Evolutionary conservation across 2,113 vertebrate species (phyloP).

Genomic region (Okapia johnstoni): DNA sequence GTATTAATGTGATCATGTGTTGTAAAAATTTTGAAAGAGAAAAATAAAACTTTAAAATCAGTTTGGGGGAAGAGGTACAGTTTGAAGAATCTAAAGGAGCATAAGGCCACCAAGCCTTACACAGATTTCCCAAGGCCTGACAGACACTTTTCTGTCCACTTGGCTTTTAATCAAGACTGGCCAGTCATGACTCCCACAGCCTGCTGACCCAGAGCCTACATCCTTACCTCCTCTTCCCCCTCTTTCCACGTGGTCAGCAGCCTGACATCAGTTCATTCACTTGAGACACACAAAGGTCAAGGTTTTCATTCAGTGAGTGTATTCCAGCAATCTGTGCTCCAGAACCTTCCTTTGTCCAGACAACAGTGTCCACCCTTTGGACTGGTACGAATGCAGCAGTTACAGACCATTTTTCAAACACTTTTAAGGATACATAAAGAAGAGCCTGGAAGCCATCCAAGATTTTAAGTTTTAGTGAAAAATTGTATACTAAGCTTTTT

Average conservation of each 20-base stretch:
- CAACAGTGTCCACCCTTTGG: background rate
- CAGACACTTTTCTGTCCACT: background rate
- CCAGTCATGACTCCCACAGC: background rate
- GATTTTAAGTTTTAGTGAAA: background rate
- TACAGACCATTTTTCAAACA: background rate
- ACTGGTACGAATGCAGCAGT: rapidly evolving
- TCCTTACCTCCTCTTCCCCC: background rate
- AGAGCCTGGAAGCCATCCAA: background rate
- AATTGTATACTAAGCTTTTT: background rate
- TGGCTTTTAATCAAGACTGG: background rate
- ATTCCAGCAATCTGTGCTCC: background rate
- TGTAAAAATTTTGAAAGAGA: background rate
- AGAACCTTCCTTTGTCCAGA: background rate
- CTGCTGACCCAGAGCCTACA: background rate
- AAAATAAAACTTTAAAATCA: background rate
- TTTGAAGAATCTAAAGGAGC: background rate
- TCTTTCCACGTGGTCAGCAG: background rate
- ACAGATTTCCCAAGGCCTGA: background rate
- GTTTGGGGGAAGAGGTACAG: background rate
- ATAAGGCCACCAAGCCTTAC: background rate
- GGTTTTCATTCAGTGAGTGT: background rate
- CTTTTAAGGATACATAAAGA: background rate
- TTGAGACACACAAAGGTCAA: background rate
- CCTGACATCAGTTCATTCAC: background rate
- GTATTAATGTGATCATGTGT: background rate